Evolutionary conservation across 2,113 vertebrate genomes (phyloP), one percentile per base, ranked within the genome.

Genomic region (Tursiops truncatus): DNA sequence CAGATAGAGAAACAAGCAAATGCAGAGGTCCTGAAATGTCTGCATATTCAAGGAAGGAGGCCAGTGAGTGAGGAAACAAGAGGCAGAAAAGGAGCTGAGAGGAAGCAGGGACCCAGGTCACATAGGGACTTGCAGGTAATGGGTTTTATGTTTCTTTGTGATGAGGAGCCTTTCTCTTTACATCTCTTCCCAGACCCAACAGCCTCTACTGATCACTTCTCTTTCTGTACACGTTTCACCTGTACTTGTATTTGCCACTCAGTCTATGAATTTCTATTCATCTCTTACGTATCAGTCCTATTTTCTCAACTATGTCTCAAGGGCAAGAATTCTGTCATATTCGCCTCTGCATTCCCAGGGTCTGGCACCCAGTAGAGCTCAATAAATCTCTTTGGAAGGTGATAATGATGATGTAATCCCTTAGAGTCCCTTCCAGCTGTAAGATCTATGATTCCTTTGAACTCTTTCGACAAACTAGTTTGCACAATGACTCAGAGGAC

Each of bases 401-500:
- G 89, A 91, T 47, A 63, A 50, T 70, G 31, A 89, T 84, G 53
- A 87, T 65, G 10, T 82, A 53, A 97, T 96, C 63, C 83, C 79
- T 56, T 56, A 65, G 28, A 36, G 23, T 94, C 36, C 62, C 73
- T 94, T 95, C 68, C 85, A 96, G 38, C 65, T 89, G 18, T 44
- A 88, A 95, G 71, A 82, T 81, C 86, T 85, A 83, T 44, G 70
- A 77, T 92, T 92, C 62, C 81, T 95, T 85, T 88, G 74, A 85
- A 92, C 65, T 96, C 89, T 88, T 79, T 71, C 3, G 2, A 91
- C 68, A 92, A 96, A 96, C 65, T 68, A 82, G 62, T 81, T 95
- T 85, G 31, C 33, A 62, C 65, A 71, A 88, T 95, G 81, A 97
- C 91, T 97, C 96, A 93, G 85, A 95, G 38, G 85, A 58, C 53